Percentiles rank a stretch among this genome's conserved stretches.
phyloP scores from a whole-genome alignment of 2,113 vertebrate species.

The Circaetus cinerascens region DNA sequence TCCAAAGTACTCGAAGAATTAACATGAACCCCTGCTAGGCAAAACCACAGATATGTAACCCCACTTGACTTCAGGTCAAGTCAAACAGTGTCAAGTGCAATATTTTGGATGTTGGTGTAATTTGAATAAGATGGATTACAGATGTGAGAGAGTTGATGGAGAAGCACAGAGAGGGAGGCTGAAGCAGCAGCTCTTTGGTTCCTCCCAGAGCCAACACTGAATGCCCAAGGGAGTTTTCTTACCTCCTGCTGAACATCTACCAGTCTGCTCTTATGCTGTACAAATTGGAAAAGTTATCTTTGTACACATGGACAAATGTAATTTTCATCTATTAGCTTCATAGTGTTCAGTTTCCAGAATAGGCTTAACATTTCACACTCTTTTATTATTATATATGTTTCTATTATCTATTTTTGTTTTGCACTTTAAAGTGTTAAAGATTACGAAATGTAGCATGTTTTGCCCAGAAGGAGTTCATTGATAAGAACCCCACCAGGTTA shows the following conservation, averaged over 20 bases:
- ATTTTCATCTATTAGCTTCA: neutral
- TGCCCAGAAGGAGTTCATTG: neutral
- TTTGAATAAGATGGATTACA: neutral
- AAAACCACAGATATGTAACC: neutral
- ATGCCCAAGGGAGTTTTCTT: neutral
- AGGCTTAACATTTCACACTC: neutral
- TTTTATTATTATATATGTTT: neutral
- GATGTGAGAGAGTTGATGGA: neutral
- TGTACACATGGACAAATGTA: neutral
- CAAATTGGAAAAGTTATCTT: neutral
- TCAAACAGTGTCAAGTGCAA: neutral
- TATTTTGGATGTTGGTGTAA: neutral
- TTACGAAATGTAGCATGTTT: neutral
- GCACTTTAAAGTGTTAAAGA: neutral
- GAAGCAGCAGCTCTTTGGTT: neutral
- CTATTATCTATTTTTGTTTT: neutral
- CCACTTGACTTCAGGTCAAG: neutral
- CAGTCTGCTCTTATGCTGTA: neutral
- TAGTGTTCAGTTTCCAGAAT: neutral
- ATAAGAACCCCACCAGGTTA: neutral
- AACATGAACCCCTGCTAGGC: neutral
- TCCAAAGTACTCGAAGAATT: neutral
- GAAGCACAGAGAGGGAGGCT: neutral
- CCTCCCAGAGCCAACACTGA: neutral
- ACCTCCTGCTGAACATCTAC: neutral